Conservation (phyloP, 2,113 vertebrate species). For the Emydura subglobosa region DNA sequence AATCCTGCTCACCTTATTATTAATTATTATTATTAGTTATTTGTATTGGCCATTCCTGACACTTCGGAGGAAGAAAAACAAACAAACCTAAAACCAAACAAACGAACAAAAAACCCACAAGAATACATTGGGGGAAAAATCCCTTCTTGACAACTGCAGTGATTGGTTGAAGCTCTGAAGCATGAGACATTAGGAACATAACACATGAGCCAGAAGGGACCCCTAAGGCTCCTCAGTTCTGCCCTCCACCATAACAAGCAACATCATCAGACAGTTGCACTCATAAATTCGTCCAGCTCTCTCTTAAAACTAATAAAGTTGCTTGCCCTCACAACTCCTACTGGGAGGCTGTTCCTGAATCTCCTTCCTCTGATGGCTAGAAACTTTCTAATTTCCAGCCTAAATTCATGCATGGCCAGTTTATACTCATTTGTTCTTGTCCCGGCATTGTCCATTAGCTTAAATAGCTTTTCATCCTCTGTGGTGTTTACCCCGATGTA, state of each 20-base stretch:
- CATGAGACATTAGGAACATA: background rate
- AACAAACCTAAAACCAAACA: background rate
- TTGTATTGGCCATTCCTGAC: background rate
- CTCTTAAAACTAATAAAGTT: too few species aligned
- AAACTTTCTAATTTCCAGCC: too few species aligned
- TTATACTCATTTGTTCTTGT: too few species aligned
- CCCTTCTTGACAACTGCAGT: background rate
- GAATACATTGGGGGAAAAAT: background rate
- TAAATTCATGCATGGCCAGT: too few species aligned
- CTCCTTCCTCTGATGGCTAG: too few species aligned
- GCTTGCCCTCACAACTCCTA: too few species aligned
- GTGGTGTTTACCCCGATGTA: background rate
- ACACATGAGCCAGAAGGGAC: background rate
- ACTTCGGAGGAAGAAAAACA: background rate
- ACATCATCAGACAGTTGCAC: too few species aligned
- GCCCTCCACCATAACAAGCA: background rate
- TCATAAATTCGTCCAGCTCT: too few species aligned
- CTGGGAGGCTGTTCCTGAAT: too few species aligned
- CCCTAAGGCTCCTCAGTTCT: background rate
- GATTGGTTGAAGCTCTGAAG: too few species aligned
- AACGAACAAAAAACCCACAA: background rate
- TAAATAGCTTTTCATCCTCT: background rate
- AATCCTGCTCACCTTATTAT: slow-evolving; percentile 7
- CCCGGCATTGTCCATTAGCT: too few species aligned
- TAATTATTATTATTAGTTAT: too few species aligned